Evolutionary conservation across 1,140 invertebrate genomes (phyloP).

Genomic region (Orussus abietinus): DNA sequence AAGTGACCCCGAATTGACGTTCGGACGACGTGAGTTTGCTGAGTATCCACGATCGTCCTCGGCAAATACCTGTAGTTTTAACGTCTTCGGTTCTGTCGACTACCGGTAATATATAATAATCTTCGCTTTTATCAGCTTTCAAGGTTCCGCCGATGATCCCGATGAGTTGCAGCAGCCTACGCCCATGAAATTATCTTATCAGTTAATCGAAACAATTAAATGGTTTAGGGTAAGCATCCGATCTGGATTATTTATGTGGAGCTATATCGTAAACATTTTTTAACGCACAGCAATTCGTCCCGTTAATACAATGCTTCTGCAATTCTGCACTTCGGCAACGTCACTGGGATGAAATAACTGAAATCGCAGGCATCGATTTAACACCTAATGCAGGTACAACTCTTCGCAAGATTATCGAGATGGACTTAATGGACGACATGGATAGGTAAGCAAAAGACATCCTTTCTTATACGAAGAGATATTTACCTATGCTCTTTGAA

Average conservation of each 20-base stretch:
- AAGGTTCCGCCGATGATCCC: slow-evolving; percentile 70
- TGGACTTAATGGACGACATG: slow-evolving; percentile 70
- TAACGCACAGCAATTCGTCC: slow-evolving; percentile 68
- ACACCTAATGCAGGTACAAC: slow-evolving; percentile 82
- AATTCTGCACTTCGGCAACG: slow-evolving; percentile 80
- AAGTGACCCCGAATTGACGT: too few species aligned
- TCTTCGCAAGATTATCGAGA: slow-evolving; percentile 75
- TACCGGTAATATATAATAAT: too few species aligned
- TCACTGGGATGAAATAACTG: slow-evolving; percentile 90
- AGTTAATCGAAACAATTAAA: slow-evolving; percentile 69
- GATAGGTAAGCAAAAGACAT: slow-evolving; percentile 63
- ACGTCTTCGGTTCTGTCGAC: too few species aligned
- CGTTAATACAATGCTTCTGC: slow-evolving; percentile 78
- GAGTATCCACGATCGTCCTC: too few species aligned
- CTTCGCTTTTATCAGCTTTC: slow-evolving; percentile 31
- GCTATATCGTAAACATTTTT: slow-evolving; percentile 8
- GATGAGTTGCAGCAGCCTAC: slow-evolving; percentile 72
- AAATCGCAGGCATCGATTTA: slow-evolving; percentile 76
- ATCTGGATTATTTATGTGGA: slow-evolving; percentile 1
- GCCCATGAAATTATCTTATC: slow-evolving; percentile 70
- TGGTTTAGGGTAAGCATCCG: slow-evolving; percentile 63
- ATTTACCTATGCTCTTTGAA: not conserved
- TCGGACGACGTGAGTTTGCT: too few species aligned
- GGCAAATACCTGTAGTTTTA: too few species aligned
- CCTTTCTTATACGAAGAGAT: too few species aligned